Conservation (phyloP, 2,113 vertebrate species). For the Tautogolabrus adspersus region DNA sequence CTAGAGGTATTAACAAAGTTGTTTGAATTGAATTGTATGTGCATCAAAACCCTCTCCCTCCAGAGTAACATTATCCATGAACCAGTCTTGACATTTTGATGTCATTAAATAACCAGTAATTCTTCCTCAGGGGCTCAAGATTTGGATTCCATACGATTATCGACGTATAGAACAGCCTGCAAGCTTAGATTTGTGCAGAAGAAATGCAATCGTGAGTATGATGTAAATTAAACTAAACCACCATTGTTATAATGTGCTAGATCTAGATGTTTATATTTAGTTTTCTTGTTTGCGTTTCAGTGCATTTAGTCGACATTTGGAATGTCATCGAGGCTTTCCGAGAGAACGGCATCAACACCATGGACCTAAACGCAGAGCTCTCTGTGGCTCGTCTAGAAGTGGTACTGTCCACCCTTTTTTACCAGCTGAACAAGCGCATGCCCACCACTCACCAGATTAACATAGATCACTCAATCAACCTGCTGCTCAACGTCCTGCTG, state of each 20-base stretch:
- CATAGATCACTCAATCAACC: conserved; percentile 93
- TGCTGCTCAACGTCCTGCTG: conserved; percentile 97
- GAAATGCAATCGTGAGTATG: conserved; percentile 96
- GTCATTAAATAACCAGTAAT: conserved; percentile 37
- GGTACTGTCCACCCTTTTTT: conserved; percentile 94
- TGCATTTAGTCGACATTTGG: conserved; percentile 99
- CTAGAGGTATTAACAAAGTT: too few species aligned
- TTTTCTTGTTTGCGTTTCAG: conserved; percentile 74
- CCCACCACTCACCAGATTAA: conserved; percentile 98
- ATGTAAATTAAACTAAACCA: neutral
- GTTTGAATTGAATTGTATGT: neutral
- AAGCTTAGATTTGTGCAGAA: conserved; percentile 99
- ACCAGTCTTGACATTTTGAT: neutral
- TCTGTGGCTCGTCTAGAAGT: conserved; percentile 93
- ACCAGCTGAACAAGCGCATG: conserved; percentile 98
- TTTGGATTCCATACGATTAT: conserved; percentile 96
- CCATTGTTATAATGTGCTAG: fast-evolving
- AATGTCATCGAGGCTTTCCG: conserved; percentile 96
- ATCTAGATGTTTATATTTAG: neutral
- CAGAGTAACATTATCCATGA: neutral
- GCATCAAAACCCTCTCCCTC: neutral
- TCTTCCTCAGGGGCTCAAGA: conserved; percentile 92
- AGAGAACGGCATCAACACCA: conserved; percentile 93
- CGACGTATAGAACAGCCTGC: conserved; percentile 98
- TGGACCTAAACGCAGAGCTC: conserved; percentile 91